Evolutionary conservation across 2,113 vertebrate species (phyloP), one percentile per base, ranked within the genome.

Genomic region (Meleagris gallopavo): DNA sequence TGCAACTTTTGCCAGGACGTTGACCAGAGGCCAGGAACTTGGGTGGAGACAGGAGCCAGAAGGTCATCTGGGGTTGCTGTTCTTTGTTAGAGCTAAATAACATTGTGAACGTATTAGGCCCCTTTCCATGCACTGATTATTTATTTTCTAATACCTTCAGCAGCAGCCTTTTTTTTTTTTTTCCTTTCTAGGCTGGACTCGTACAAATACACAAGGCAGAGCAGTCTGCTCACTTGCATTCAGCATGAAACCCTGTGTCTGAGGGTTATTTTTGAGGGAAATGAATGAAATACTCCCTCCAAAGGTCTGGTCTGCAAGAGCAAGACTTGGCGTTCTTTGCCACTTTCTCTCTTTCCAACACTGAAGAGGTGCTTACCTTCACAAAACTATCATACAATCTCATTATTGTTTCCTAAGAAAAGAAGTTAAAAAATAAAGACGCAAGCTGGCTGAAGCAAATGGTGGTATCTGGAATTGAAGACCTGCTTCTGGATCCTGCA

Each of bases 41-140:
- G 93, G 96, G 95, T 92, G 94, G 96, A 94, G 90, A 67, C 95
- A 95, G 94, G 80, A 96, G 91, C 95, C 83, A 93, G 89, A 29
- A 96, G 96, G 97, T 97, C 95, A 97, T 92, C 86, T 95, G 94
- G 95, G 96, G 94, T 92, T 95, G 94, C 94, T 91, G 85, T 55
- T 95, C 90, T 97, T 97, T 97, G 85, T 96, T 88, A 94, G 38
- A 91, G 73, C 84, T 89, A 82, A 95, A 83, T 45, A 95, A 95
- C n/a, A 10, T 57, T 64, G 93, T 69, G 81, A 91, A 94, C 70
- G 70, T 74, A 92, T 88, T 90, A 86, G 93, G 74, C 72, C 71
- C 76, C 76, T 94, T 89, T 93, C 83, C 60, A 77, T 1, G 18
- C 89, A 90, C 76, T 8, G 69, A 54, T 86, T 91, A 90, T 75